Percentiles rank a stretch among this genome's conserved stretches.
Evolutionary conservation across 2,797 vertebrate genomes (phyloP).

Genomic region (Megaceryle alcyon): DNA sequence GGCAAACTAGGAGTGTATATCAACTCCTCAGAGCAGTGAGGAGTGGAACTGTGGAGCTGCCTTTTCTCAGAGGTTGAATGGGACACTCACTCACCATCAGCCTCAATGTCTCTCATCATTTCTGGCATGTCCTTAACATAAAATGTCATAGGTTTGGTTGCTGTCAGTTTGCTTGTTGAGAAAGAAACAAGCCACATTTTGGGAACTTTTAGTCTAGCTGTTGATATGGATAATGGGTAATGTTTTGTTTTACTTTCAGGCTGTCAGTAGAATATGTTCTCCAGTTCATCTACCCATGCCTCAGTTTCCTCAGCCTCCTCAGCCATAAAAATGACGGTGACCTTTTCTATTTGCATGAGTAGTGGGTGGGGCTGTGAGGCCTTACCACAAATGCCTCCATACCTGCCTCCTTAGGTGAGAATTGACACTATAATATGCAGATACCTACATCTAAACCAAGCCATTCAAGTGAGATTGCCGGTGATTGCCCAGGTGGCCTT

Average conservation of each 20-base stretch:
- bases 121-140: background rate
- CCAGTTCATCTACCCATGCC: background rate
- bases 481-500: conserved; percentile 30
- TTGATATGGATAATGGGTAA: background rate
- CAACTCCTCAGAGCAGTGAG: background rate
- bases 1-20: background rate
- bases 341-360: background rate
- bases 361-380: background rate
- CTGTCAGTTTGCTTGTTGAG: background rate
- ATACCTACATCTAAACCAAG: background rate
- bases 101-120: background rate
- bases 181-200: fast-evolving
- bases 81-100: background rate
- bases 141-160: background rate
- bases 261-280: background rate
- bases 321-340: background rate
- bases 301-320: background rate
- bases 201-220: background rate
- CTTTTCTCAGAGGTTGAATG: background rate
- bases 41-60: background rate
- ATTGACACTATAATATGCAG: background rate
- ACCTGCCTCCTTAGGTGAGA: background rate
- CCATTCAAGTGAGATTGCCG: background rate
- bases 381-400: background rate
- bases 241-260: background rate